Base-by-base conservation (phyloP, 2,113 vertebrate genomes). In the Xiphophorus maculatus region DNA sequence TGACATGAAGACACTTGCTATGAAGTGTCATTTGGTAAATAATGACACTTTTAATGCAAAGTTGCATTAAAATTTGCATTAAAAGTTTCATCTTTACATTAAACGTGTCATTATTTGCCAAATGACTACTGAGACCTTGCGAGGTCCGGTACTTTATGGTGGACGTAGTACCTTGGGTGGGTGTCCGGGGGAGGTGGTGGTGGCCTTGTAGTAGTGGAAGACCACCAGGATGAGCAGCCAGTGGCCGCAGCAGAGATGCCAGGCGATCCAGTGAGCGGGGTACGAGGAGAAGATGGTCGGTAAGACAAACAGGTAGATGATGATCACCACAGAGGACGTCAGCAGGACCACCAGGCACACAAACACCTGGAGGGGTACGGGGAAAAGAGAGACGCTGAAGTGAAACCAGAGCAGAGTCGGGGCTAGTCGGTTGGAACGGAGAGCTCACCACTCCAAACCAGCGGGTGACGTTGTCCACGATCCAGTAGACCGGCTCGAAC, bases 161-260 rank as follows among this genome's bases (percentile, higher is more conserved):
- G 25, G 27, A 12, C 15, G 13, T 14, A n/a, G 30, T 76, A 99
- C 97, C 97, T 97, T 96, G 0, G 97, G 96, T 0, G 97, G 96
- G 79, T 94, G 90, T 70, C 98, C 98, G 0, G 98, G 96, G 0
- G 94, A 93, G 37, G 97, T 99, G 73, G 95, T 97, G 81, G 95
- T 96, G 62, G 97, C 98, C 95, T 97, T 98, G 93, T 98, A 99
- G 90, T 99, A 99, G 87, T 99, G 97, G 90, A 98, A 99, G 83
- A 96, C 91, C 0, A 99, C 93, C 96, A 99, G 98, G 68, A 97
- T 51, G 28, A 99, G 96, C 69, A 99, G 97, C 98, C 98, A 99
- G 94, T 99, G 97, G 48, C 97, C 97, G 0, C 96, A 98, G 90
- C 94, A 86, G 0, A 99, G 89, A 84, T 99, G 98, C 96, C 96